Percentiles rank a stretch among this genome's conserved stretches.
phyloP scores from a whole-genome alignment of 2,797 vertebrate species.

The Amblyopsis hoosieri region DNA sequence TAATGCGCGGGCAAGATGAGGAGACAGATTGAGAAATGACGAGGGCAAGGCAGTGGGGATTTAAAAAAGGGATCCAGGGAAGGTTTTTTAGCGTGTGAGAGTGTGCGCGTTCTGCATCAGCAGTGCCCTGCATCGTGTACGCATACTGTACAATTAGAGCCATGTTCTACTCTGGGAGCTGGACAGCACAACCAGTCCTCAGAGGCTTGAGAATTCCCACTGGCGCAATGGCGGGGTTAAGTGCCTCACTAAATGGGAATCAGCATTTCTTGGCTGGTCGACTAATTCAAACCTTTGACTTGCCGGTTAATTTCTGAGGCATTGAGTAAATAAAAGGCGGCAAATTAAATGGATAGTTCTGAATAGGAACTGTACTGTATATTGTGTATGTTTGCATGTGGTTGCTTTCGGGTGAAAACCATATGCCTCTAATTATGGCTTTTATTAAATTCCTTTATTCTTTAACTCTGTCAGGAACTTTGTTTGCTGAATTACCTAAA shows the following conservation, averaged over 20 bases:
- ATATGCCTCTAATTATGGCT: too few species aligned
- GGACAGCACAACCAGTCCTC: not conserved
- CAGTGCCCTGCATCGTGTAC: conserved; percentile 13
- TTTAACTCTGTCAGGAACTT: too few species aligned
- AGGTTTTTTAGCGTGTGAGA: not conserved
- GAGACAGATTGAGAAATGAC: conserved; percentile 42
- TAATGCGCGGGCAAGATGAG: conserved; percentile 59
- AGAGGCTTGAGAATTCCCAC: conserved; percentile 1
- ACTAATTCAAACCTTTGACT: not conserved
- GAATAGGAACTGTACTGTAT: too few species aligned
- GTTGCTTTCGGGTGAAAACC: too few species aligned
- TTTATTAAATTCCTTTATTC: too few species aligned
- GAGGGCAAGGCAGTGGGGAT: conserved; percentile 29
- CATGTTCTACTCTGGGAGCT: not conserved
- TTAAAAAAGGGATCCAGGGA: conserved; percentile 7
- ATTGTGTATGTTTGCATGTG: too few species aligned
- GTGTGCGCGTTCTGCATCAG: conserved; percentile 5
- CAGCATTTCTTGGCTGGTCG: not conserved
- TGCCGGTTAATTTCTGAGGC: not conserved
- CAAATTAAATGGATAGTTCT: too few species aligned
- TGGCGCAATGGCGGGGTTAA: not conserved
- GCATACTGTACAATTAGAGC: not conserved
- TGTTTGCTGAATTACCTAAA: too few species aligned
- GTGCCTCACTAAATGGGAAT: conserved; percentile 2
- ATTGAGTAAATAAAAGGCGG: too few species aligned